Conservation (phyloP, 2,113 vertebrate species). For the Odobenus rosmarus region DNA sequence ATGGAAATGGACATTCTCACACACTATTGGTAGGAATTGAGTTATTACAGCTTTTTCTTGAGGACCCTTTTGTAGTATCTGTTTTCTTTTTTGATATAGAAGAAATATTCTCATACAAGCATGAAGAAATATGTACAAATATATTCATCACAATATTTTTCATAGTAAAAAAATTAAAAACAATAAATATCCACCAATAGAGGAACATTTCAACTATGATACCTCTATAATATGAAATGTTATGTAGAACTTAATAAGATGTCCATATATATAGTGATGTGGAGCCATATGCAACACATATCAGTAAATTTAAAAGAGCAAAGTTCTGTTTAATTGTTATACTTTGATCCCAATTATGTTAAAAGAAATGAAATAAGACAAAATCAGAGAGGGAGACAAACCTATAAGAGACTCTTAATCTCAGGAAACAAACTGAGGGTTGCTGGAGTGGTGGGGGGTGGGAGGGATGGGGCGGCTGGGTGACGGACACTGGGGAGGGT, state of each 20-base stretch:
- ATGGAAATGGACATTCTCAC: neutral
- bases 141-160: neutral
- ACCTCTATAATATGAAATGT: neutral
- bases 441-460: too few relatives aligned
- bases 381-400: too few relatives aligned
- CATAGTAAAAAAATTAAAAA: neutral
- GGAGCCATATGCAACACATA: neutral
- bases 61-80: neutral
- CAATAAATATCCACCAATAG: neutral
- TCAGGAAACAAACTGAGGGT: too few relatives aligned
- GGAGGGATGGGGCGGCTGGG: too few relatives aligned
- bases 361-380: neutral
- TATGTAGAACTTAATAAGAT: neutral
- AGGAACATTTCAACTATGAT: neutral
- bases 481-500: too few relatives aligned
- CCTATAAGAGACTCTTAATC: too few relatives aligned
- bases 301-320: neutral
- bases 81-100: conserved; percentile 12
- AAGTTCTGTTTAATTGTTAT: neutral
- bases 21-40: neutral
- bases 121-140: neutral
- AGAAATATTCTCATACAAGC: neutral
- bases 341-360: neutral
- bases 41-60: neutral
- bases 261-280: neutral